phyloP scores from a whole-genome alignment of 1,140 invertebrate species.

The Drosophila truncata region DNA sequence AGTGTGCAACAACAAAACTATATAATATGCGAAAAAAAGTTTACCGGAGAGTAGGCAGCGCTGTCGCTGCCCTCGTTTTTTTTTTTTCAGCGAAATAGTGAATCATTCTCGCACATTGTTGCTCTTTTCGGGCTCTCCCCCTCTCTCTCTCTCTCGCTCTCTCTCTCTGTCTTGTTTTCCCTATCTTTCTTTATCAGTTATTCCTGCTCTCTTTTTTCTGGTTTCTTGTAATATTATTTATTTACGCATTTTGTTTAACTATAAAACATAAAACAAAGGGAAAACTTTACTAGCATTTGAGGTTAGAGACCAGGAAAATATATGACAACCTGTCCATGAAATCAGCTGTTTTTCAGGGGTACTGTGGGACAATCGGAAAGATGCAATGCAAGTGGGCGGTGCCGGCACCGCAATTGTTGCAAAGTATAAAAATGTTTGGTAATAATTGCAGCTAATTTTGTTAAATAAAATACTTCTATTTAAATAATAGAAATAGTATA shows the following conservation, averaged over 20 bases:
- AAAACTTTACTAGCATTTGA: slow-evolving; percentile 16
- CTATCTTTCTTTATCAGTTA: slow-evolving; percentile 15
- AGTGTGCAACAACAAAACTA: slow-evolving; percentile 33
- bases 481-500: background rate
- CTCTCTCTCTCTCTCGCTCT: background rate
- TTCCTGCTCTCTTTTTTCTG: slow-evolving; percentile 6
- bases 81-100: slow-evolving; percentile 8
- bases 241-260: slow-evolving; percentile 29
- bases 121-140: slow-evolving; percentile 19
- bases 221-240: slow-evolving; percentile 25
- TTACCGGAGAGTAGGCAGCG: slow-evolving; percentile 15
- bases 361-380: background rate
- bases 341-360: slow-evolving; percentile 55
- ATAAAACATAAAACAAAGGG: background rate
- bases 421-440: background rate
- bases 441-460: background rate
- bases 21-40: slow-evolving; percentile 67
- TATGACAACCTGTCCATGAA: slow-evolving; percentile 52
- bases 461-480: background rate
- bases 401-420: slow-evolving; percentile 16
- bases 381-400: background rate
- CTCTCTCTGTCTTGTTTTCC: background rate
- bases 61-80: slow-evolving; percentile 52
- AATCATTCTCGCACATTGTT: slow-evolving; percentile 45
- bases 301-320: slow-evolving; percentile 23